A percentile compares a stretch with the other conserved stretches of the same genome.
These are phyloP conservation scores for Gonioctena quinquepunctata DNA, from an alignment of 1,140 invertebrate genomes.

Conservation along the genomic window DNA sequence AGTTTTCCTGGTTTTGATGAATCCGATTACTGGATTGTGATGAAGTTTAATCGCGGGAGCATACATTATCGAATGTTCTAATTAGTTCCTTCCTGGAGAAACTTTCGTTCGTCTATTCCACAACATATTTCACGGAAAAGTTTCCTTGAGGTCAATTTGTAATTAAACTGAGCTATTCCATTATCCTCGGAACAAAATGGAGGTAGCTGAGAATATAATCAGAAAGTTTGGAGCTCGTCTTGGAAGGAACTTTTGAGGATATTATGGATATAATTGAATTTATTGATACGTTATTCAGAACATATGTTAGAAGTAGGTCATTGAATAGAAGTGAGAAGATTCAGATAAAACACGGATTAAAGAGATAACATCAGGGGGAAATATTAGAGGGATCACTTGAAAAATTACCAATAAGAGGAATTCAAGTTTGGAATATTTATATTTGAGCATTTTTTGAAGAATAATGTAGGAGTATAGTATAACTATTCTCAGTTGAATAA, in stretches of 20 bases:
- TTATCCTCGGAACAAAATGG: background rate
- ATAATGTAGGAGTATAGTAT: too few species aligned
- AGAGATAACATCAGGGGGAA: too few species aligned
- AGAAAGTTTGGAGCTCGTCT: background rate
- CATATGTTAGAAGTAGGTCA: too few species aligned
- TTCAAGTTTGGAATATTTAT: too few species aligned
- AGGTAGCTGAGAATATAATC: background rate
- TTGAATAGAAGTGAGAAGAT: too few species aligned
- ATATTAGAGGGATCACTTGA: too few species aligned
- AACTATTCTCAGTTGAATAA: too few species aligned
- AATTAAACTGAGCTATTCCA: background rate
- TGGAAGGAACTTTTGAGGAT: background rate
- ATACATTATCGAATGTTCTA: background rate
- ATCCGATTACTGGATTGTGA: background rate
- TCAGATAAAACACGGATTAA: too few species aligned
- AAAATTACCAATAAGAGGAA: too few species aligned
- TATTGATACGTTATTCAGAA: too few species aligned
- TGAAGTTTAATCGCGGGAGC: background rate
- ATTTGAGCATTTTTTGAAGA: too few species aligned
- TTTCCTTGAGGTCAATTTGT: background rate
- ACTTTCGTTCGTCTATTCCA: background rate
- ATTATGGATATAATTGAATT: too few species aligned
- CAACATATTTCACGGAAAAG: background rate
- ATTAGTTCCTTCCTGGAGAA: background rate
- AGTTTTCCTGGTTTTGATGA: background rate